Evolutionary conservation across 2,888 invertebrate genomes (phyloP).

Genomic region (Calameuta idolon): DNA sequence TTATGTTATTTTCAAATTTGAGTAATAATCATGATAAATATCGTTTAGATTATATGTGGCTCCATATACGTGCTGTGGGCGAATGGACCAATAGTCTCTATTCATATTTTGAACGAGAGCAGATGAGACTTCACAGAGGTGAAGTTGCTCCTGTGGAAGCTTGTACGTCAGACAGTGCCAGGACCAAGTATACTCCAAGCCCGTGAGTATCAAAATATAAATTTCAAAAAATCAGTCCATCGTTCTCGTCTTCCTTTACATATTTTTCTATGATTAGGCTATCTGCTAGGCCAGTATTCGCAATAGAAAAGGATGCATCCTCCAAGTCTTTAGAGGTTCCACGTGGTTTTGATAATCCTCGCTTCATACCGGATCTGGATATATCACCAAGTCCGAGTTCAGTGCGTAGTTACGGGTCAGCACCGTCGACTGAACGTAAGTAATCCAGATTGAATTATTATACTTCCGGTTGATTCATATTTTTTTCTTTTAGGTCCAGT

Average conservation of each 20-base stretch:
- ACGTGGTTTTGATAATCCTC: constrained; percentile 51
- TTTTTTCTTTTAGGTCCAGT: not conserved
- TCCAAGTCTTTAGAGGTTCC: constrained; percentile 60
- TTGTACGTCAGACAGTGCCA: constrained; percentile 28
- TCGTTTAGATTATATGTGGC: constrained; percentile 85
- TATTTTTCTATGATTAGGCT: not conserved
- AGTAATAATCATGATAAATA: not conserved
- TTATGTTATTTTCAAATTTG: not conserved
- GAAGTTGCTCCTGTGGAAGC: constrained; percentile 69
- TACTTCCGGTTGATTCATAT: not conserved
- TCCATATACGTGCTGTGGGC: constrained; percentile 93
- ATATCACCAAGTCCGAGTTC: not conserved
- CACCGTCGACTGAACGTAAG: constrained; percentile 31
- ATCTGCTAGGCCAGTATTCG: constrained; percentile 2
- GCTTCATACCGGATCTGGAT: constrained; percentile 37
- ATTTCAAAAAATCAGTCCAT: not conserved
- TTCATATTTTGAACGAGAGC: constrained; percentile 86
- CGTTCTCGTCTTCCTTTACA: not conserved
- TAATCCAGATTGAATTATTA: not conserved
- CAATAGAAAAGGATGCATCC: constrained; percentile 36
- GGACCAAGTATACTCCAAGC: not conserved
- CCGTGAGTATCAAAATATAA: not conserved
- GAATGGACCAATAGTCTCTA: constrained; percentile 94
- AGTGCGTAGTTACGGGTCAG: not conserved
- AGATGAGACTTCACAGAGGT: constrained; percentile 78